These are phyloP conservation scores for Drosophila willistoni DNA, from an alignment of 1,140 invertebrate species.

Conservation along the genomic window DNA sequence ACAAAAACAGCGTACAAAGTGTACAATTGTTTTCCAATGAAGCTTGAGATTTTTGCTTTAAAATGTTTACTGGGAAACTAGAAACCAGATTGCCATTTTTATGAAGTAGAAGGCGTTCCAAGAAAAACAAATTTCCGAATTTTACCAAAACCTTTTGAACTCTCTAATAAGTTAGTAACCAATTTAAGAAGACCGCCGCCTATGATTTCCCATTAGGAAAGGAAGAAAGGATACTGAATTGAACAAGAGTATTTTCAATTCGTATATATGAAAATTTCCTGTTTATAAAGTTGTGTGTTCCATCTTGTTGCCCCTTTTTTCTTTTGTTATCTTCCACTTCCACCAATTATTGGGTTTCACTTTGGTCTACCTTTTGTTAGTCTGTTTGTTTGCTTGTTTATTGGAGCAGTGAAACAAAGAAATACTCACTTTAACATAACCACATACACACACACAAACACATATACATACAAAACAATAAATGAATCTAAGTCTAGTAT, in stretches of 20 bases:
- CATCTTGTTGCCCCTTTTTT: conserved; percentile 1
- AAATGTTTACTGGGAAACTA: not conserved
- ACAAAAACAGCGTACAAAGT: not conserved
- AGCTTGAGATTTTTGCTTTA: not conserved
- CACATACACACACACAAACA: conserved; percentile 7
- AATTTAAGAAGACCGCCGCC: too few relatives aligned
- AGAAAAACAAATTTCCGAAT: too few relatives aligned
- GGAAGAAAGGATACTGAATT: too few relatives aligned
- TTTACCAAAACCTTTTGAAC: too few relatives aligned
- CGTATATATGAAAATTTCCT: not conserved
- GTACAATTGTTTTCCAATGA: not conserved
- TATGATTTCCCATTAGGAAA: too few relatives aligned
- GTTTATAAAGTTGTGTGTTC: conserved; percentile 1
- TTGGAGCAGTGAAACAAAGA: conserved; percentile 25
- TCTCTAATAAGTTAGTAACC: too few relatives aligned
- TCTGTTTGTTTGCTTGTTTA: conserved; percentile 28
- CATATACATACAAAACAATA: conserved; percentile 10
- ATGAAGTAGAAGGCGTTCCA: too few relatives aligned
- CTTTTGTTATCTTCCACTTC: conserved; percentile 19
- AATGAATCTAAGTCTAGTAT: conserved; percentile 46
- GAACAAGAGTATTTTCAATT: not conserved
- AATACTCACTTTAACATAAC: conserved; percentile 13
- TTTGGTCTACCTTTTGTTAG: conserved; percentile 49
- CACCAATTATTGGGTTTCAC: conserved; percentile 59
- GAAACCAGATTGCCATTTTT: too few relatives aligned